Percentiles rank a stretch among this genome's conserved stretches.
Evolutionary conservation across 2,797 vertebrate genomes (phyloP).

Genomic region (Acanthurus lineatus): DNA sequence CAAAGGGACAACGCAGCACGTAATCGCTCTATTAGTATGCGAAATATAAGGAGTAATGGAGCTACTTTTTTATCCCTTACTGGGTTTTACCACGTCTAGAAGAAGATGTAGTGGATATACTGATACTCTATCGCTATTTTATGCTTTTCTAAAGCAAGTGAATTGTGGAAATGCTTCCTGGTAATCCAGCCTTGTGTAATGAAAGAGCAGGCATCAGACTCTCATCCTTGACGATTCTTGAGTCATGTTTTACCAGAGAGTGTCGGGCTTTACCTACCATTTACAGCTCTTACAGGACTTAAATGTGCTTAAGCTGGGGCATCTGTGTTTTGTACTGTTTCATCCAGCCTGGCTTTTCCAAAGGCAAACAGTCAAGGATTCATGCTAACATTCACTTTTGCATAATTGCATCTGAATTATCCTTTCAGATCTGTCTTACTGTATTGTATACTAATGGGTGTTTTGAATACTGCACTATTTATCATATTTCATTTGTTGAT

Average conservation of each 20-base stretch:
- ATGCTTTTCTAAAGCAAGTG: background rate
- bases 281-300: constrained; percentile 11
- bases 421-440: background rate
- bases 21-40: constrained; percentile 32
- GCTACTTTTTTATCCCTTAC: constrained; percentile 1
- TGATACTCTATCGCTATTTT: background rate
- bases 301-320: background rate
- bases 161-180: constrained; percentile 1
- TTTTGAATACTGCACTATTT: background rate
- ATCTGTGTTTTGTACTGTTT: constrained; percentile 8
- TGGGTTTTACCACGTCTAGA: constrained; percentile 7
- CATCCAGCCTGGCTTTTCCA: background rate
- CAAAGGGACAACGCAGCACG: constrained; percentile 32
- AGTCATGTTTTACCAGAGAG: constrained; percentile 5
- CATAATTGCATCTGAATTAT: constrained; percentile 6
- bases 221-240: background rate
- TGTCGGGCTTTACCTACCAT: constrained; percentile 14
- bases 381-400: background rate
- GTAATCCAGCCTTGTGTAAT: constrained; percentile 13
- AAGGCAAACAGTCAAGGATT: constrained; percentile 11
- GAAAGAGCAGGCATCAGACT: constrained; percentile 2
- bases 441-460: too few species aligned
- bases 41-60: constrained; percentile 30
- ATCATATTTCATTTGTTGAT: background rate
- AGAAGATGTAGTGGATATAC: background rate